Evolutionary conservation across 2,888 invertebrate species (phyloP).

Genomic region (Hofmannophila pseudospretella): DNA sequence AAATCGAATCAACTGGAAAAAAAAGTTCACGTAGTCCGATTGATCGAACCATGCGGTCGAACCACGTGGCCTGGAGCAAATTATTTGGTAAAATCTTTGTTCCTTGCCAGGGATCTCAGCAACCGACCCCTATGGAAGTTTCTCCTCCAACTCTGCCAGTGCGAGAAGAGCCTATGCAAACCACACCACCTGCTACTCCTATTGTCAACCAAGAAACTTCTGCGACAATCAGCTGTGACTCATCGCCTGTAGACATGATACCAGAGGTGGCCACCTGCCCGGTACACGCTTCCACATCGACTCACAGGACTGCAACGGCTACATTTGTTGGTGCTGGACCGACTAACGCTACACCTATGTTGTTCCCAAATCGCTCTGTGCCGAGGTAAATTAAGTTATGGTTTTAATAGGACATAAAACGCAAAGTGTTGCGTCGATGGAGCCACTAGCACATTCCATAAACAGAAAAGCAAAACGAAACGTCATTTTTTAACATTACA

Average conservation of each 20-base stretch:
- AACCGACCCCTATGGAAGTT: slow-evolving; percentile 25
- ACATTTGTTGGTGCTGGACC: background rate
- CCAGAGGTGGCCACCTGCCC: background rate
- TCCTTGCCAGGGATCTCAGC: background rate
- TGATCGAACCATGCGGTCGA: no score
- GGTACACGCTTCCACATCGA: slow-evolving; percentile 54
- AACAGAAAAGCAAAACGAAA: no score
- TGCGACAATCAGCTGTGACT: background rate
- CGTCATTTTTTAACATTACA: no score
- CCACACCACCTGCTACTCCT: slow-evolving; percentile 2
- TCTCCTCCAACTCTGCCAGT: slow-evolving; percentile 9
- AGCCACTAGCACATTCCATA: no score
- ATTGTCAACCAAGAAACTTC: background rate
- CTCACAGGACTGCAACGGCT: background rate
- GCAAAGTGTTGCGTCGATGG: no score
- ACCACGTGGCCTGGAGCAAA: no score
- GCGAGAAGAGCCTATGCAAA: slow-evolving; percentile 11
- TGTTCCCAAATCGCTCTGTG: background rate
- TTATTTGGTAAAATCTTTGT: no score
- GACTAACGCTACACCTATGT: background rate
- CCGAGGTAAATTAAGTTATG: background rate
- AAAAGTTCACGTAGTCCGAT: no score
- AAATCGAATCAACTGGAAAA: no score
- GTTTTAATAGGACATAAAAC: no score
- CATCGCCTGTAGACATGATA: background rate